Conservation (phyloP, 2,888 invertebrate species). For the Pemphredon lugubris region DNA sequence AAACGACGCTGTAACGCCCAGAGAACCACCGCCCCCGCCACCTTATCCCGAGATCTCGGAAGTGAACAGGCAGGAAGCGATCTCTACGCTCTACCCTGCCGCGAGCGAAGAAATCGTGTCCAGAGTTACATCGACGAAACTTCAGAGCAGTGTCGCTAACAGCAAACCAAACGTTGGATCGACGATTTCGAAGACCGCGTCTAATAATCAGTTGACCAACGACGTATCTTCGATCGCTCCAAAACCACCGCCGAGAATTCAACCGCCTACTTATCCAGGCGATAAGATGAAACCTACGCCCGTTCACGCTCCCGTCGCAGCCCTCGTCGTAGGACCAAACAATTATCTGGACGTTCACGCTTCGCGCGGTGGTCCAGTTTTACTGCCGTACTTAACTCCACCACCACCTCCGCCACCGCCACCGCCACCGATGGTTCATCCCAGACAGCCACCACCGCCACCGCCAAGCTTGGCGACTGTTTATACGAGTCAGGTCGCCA, state of each 20-base stretch:
- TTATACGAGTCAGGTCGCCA: constrained; percentile 86
- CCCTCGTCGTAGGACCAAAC: constrained; percentile 84
- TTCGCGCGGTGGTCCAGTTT: constrained; percentile 82
- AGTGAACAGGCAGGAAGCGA: constrained; percentile 61
- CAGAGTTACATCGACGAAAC: constrained; percentile 42
- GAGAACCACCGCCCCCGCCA: constrained; percentile 85
- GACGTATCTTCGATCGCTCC: constrained; percentile 82
- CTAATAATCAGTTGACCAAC: constrained; percentile 67
- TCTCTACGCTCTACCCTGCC: constrained; percentile 66
- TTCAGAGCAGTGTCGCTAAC: constrained; percentile 31
- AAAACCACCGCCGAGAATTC: constrained; percentile 83
- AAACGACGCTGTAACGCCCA: constrained; percentile 82
- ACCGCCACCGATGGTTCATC: constrained; percentile 76
- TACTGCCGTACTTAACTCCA: constrained; percentile 81
- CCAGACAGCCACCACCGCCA: constrained; percentile 85
- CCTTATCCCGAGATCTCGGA: constrained; percentile 82
- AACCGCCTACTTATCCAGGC: constrained; percentile 81
- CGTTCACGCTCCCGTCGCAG: constrained; percentile 81
- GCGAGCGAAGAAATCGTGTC: constrained; percentile 44
- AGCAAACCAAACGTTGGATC: constrained; percentile 26
- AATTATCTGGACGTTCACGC: constrained; percentile 86
- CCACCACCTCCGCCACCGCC: constrained; percentile 88
- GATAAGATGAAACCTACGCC: constrained; percentile 81
- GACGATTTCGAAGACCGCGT: constrained; percentile 20
- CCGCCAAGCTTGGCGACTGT: constrained; percentile 88